These are phyloP conservation scores for Eudyptes chrysolophus DNA, from an alignment of 2,113 vertebrate genomes.

Conservation along the genomic window DNA sequence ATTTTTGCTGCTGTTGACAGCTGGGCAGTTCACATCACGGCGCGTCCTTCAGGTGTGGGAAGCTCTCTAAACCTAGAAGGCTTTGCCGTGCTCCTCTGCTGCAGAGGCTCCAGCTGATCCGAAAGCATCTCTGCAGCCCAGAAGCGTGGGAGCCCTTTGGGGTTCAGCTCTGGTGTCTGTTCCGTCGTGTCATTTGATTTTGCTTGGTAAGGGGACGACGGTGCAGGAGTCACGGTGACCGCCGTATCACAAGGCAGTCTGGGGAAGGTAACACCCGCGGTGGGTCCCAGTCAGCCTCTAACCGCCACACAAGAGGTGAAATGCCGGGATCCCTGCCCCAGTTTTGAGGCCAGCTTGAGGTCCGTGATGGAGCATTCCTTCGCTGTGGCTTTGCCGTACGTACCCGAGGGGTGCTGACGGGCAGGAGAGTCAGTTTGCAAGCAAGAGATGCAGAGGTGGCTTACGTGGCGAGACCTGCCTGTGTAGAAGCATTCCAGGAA, in stretches of 20 bases:
- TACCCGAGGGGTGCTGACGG: neutral
- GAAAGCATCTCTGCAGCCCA: neutral
- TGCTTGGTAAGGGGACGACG: neutral
- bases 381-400: neutral
- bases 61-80: neutral
- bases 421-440: neutral
- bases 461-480: neutral
- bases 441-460: neutral
- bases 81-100: neutral
- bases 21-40: neutral
- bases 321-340: no score
- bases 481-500: neutral
- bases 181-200: rapidly evolving
- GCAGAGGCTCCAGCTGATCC: neutral
- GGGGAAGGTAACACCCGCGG: neutral
- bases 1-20: neutral
- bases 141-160: neutral
- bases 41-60: neutral
- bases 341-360: neutral
- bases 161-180: neutral
- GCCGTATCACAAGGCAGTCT: rapidly evolving
- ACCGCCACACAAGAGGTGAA: rapidly evolving
- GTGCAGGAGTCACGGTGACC: neutral
- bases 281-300: neutral
- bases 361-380: rapidly evolving